Evolutionary conservation across 2,797 vertebrate species (phyloP).

Genomic region (Melanotaenia pygmaea): DNA sequence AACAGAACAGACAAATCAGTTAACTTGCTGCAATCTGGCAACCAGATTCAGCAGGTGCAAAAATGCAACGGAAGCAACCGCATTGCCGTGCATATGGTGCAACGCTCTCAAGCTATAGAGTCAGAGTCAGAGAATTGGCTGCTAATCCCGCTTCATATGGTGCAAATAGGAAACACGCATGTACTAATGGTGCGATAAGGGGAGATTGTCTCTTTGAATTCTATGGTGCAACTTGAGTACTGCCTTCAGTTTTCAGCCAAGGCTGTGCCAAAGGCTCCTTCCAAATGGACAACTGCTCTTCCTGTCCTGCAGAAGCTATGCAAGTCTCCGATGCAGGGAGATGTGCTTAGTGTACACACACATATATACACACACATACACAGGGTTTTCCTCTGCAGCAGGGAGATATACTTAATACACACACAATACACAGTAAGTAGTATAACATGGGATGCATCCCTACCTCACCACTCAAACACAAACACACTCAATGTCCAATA

Average conservation of each 20-base stretch:
- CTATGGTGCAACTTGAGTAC: constrained; percentile 76
- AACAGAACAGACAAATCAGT: constrained; percentile 22
- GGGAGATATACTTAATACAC: constrained; percentile 49
- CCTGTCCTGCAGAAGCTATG: constrained; percentile 80
- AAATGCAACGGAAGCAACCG: constrained; percentile 37
- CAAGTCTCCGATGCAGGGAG: constrained; percentile 75
- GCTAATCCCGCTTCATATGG: constrained; percentile 77
- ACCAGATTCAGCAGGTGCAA: constrained; percentile 35
- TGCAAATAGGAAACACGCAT: constrained; percentile 72
- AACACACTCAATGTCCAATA: constrained; percentile 51
- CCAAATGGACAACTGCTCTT: constrained; percentile 77
- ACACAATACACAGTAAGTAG: constrained; percentile 43
- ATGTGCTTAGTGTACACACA: constrained; percentile 72
- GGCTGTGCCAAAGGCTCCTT: constrained; percentile 76
- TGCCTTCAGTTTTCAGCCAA: constrained; percentile 74
- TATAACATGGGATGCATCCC: constrained; percentile 60
- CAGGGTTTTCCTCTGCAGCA: constrained; percentile 60
- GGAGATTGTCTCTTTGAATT: constrained; percentile 75
- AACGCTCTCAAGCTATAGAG: constrained; percentile 50
- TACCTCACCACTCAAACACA: constrained; percentile 61
- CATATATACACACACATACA: constrained; percentile 26
- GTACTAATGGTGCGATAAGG: constrained; percentile 78
- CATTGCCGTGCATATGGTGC: constrained; percentile 60
- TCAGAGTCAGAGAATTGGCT: constrained; percentile 60
- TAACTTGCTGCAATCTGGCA: constrained; percentile 43